A percentile compares a stretch with the other conserved stretches of the same genome.
Conservation (phyloP, 2,888 invertebrate species). For the Octodonta nipae region DNA sequence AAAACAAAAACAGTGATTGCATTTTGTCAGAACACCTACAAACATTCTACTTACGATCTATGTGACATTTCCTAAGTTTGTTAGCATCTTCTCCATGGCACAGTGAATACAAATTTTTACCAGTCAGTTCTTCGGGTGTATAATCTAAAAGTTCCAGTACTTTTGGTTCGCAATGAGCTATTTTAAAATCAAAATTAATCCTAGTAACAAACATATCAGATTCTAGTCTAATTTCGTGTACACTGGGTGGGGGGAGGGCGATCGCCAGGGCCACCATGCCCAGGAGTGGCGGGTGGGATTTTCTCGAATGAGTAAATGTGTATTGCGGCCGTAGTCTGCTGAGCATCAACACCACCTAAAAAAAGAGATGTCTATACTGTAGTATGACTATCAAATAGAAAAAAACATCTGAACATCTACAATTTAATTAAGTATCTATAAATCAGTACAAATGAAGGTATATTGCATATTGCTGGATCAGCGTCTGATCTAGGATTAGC, state of each 20-base stretch:
- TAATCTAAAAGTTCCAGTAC: slow-evolving; percentile 88
- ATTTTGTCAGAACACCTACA: slow-evolving; percentile 3
- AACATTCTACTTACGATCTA: slow-evolving; percentile 68
- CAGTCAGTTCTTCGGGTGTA: slow-evolving; percentile 82
- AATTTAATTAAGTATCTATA: not conserved
- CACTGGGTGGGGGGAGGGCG: slow-evolving; percentile 90
- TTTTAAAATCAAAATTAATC: slow-evolving; percentile 88
- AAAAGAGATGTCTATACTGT: slow-evolving; percentile 9
- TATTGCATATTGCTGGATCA: not conserved
- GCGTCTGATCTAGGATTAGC: too few species aligned
- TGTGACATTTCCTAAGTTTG: slow-evolving; percentile 84
- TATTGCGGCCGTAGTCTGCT: slow-evolving; percentile 87
- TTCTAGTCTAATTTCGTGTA: slow-evolving; percentile 90
- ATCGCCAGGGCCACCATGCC: slow-evolving; percentile 94
- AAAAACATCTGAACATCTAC: not conserved
- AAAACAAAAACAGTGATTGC: slow-evolving; percentile 28
- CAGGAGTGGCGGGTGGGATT: slow-evolving; percentile 71
- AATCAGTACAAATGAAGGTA: not conserved
- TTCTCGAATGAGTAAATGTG: slow-evolving; percentile 80
- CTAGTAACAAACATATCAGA: slow-evolving; percentile 93
- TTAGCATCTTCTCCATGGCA: slow-evolving; percentile 94
- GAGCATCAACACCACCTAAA: slow-evolving; percentile 83
- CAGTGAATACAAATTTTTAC: slow-evolving; percentile 83
- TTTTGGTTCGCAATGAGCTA: slow-evolving; percentile 95
- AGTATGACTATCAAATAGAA: too few species aligned